Base-by-base conservation (phyloP, 2,888 invertebrate genomes). In the Smittia sp. region DNA sequence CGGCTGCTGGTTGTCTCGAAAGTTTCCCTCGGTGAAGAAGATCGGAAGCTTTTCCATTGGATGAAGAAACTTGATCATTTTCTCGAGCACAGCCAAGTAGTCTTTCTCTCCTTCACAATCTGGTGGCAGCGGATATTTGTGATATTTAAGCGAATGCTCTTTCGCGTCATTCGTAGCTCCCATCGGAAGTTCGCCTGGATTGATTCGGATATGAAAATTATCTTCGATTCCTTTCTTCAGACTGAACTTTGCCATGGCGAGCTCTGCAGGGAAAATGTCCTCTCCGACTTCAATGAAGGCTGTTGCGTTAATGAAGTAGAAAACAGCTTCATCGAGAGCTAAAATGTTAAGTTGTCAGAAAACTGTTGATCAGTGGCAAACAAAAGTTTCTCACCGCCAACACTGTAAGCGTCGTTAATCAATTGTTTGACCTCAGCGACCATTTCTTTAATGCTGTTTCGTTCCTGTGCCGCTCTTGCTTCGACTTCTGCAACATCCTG, bases 181-280 rank as follows among this genome's bases (percentile, higher is more conserved):
- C 11, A 73, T 4, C 6, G 72, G 72, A 6, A 73, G 39, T 39
- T 62, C 25, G 9, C 72, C 72, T 1, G 72, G 62, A 11, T 73
- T 39, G 4, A 73, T 32, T 22, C 38, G 22, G 3, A 73, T 15
- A 6, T 32, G 39, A 0, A 73, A 0, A 2, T 58, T 4, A 18
- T 62, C 72, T 6, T 62, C n/a, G 2, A 73, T 18, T 20, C 72
- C 72, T 63, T 62, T 20, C 18, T n/a, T 38, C 2, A 73, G 11
- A 39, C 72, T 73, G 24, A 63, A 73, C 15, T 73, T 73, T 11
- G 62, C 62, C 1, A 73, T 3, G 1, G 62, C 72, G 38, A 73
- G 7, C 20, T 73, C 72, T 0, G 72, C 72, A 1, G 72, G 72
- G 62, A 20, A 39, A 11, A 73, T 46, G 11, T 7, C 25, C 6